phyloP scores from a whole-genome alignment of 2,888 invertebrate species.

The Tanaodytes sp. region DNA sequence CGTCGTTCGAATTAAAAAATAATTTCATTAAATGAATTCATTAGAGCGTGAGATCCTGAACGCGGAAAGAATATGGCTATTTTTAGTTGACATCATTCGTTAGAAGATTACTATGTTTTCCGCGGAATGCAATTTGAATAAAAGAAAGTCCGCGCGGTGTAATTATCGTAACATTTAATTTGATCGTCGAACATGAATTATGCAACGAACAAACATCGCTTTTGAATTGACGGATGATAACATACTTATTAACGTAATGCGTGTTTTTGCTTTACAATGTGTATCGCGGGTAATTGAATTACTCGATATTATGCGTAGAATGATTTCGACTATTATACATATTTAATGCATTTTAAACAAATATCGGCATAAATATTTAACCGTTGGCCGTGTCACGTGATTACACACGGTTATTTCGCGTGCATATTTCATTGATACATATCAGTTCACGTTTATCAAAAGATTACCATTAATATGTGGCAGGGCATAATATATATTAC shows the following conservation, averaged over 20 bases:
- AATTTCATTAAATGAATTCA: slow-evolving; percentile 11
- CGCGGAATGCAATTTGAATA: slow-evolving; percentile 17
- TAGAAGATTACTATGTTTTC: neutral
- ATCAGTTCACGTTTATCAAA: slow-evolving; percentile 41
- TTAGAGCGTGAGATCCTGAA: slow-evolving; percentile 12
- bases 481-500: slow-evolving; percentile 22
- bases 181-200: slow-evolving; percentile 16
- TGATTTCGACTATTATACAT: slow-evolving; percentile 24
- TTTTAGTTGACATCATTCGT: slow-evolving; percentile 16
- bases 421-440: slow-evolving; percentile 32
- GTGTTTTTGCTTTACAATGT: slow-evolving; percentile 9
- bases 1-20: neutral
- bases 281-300: slow-evolving; percentile 8
- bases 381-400: slow-evolving; percentile 16
- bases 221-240: slow-evolving; percentile 22
- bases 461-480: slow-evolving; percentile 36
- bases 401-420: slow-evolving; percentile 23
- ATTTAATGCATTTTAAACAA: slow-evolving; percentile 32
- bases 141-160: slow-evolving; percentile 14
- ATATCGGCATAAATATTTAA: slow-evolving; percentile 27
- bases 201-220: slow-evolving; percentile 17
- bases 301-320: slow-evolving; percentile 8
- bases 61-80: slow-evolving; percentile 14
- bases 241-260: slow-evolving; percentile 18
- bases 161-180: slow-evolving; percentile 19